These are phyloP conservation scores for Lysandra coridon DNA, from an alignment of 2,888 invertebrate genomes.

Conservation along the genomic window DNA sequence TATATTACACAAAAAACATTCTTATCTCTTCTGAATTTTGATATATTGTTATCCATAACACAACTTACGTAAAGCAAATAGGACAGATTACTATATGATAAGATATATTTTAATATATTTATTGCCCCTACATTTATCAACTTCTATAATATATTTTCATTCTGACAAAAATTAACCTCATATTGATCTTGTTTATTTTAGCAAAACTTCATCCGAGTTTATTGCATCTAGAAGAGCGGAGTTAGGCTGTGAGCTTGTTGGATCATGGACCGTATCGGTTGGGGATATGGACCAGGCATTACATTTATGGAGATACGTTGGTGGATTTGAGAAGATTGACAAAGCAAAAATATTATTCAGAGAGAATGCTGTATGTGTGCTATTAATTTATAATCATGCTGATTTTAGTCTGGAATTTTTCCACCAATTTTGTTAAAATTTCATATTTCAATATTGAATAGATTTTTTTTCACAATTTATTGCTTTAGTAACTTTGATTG, in stretches of 20 bases:
- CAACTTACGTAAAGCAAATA: not conserved
- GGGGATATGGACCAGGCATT: slow-evolving; percentile 99
- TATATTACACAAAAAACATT: slow-evolving; percentile 17
- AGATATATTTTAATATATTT: slow-evolving; percentile 5
- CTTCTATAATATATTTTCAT: not conserved
- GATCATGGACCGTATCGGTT: slow-evolving; percentile 97
- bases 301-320: slow-evolving; percentile 97
- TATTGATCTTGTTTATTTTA: slow-evolving; percentile 53
- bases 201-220: slow-evolving; percentile 88
- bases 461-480: not conserved
- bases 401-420: not conserved
- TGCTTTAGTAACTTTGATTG: not conserved
- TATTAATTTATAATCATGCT: not conserved
- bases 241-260: slow-evolving; percentile 92
- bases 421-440: not conserved
- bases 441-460: not conserved
- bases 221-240: slow-evolving; percentile 86
- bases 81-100: not conserved
- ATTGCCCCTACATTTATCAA: not conserved
- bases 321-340: slow-evolving; percentile 94
- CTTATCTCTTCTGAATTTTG: slow-evolving; percentile 10
- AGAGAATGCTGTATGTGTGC: slow-evolving; percentile 82
- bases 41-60: not conserved
- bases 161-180: not conserved
- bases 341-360: slow-evolving; percentile 85